Evolutionary conservation across 2,888 invertebrate species (phyloP).

Genomic region (Phortica okadai): DNA sequence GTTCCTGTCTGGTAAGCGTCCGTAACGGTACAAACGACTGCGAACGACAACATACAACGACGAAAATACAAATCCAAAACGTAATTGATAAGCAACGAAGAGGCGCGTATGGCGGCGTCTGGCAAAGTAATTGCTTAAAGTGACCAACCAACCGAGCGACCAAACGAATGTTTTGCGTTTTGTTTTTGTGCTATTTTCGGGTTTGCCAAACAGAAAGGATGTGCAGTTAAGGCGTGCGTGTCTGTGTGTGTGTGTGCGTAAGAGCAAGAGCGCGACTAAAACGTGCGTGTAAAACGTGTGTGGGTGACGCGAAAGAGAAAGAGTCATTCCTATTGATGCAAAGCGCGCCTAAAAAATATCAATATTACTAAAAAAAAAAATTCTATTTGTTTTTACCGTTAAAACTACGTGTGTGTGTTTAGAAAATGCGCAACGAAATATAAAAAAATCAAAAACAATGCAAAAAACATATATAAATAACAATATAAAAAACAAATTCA

Average conservation of each 20-base stretch:
- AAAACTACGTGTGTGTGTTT: conserved; percentile 54
- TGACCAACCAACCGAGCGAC: too few relatives aligned
- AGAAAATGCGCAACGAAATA: conserved; percentile 59
- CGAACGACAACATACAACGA: neutral
- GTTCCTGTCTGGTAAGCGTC: conserved; percentile 64
- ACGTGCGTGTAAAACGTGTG: too few relatives aligned
- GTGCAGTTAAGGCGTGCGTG: conserved; percentile 16
- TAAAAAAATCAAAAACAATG: conserved; percentile 34
- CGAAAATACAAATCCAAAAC: neutral
- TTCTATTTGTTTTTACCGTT: too few relatives aligned
- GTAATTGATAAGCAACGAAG: neutral
- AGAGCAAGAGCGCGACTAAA: too few relatives aligned
- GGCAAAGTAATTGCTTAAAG: too few relatives aligned
- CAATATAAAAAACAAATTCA: neutral
- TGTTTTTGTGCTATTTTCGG: conserved; percentile 12
- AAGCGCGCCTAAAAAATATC: too few relatives aligned
- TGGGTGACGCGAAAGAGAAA: too few relatives aligned
- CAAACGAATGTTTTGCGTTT: conserved; percentile 20
- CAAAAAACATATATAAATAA: neutral
- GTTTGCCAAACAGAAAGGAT: neutral
- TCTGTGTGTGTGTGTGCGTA: conserved; percentile 32
- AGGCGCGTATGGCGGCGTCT: neutral
- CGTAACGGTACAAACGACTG: conserved; percentile 9
- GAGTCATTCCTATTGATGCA: too few relatives aligned
- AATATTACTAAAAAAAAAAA: too few relatives aligned